A percentile compares a stretch with the other conserved stretches of the same genome.
Conservation (phyloP, 1,140 invertebrate species). For the Stenopsyche tienmushanensis region DNA sequence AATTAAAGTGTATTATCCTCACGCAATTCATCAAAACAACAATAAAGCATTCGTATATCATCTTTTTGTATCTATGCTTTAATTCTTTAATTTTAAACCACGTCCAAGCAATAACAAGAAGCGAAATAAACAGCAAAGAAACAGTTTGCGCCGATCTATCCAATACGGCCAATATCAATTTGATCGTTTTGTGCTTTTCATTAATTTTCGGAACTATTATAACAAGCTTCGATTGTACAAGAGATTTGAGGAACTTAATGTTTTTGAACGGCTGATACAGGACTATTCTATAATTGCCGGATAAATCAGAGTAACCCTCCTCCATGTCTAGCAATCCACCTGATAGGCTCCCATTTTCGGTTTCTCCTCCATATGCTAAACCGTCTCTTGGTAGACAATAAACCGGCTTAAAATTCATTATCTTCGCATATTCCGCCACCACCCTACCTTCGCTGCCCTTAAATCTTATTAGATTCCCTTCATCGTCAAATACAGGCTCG, state of each 20-base stretch:
- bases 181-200: slow-evolving; percentile 14
- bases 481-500: slow-evolving; percentile 14
- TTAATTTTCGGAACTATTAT: slow-evolving; percentile 20
- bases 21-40: slow-evolving; percentile 15
- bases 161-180: slow-evolving; percentile 7
- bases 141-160: not conserved
- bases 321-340: slow-evolving; percentile 17
- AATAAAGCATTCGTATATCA: not conserved
- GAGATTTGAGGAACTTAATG: slow-evolving; percentile 18
- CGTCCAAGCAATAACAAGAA: slow-evolving; percentile 26
- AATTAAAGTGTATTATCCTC: slow-evolving; percentile 21
- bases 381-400: slow-evolving; percentile 17
- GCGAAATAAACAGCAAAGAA: not conserved
- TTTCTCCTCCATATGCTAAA: no score
- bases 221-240: slow-evolving; percentile 20
- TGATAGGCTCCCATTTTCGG: slow-evolving; percentile 16
- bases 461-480: slow-evolving; percentile 19
- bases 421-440: slow-evolving; percentile 23
- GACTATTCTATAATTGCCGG: slow-evolving; percentile 27
- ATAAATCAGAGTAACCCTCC: slow-evolving; percentile 25
- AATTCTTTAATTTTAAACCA: slow-evolving; percentile 10
- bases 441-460: slow-evolving; percentile 20
- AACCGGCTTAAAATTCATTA: slow-evolving; percentile 33
- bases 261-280: not conserved
- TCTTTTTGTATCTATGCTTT: not conserved